phyloP scores from a whole-genome alignment of 2,888 invertebrate species.

The Epirrhoe tristata region DNA sequence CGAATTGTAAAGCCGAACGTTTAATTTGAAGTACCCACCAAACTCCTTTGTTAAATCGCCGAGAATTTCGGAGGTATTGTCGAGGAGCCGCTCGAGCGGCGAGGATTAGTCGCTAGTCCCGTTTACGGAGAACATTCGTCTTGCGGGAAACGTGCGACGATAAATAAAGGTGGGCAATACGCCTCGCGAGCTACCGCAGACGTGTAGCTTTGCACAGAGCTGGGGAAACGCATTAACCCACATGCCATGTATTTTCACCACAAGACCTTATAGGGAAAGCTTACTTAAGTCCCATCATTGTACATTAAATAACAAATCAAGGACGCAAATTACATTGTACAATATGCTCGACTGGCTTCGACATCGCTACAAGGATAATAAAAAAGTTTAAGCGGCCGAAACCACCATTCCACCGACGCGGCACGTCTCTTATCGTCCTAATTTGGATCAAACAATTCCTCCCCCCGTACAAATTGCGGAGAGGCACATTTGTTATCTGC shows the following conservation, averaged over 20 bases:
- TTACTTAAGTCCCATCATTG: constrained; percentile 52
- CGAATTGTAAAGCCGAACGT: constrained; percentile 84
- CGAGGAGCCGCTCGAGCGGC: constrained; percentile 63
- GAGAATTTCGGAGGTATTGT: constrained; percentile 62
- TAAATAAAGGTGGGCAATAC: constrained; percentile 73
- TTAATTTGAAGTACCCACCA: constrained; percentile 84
- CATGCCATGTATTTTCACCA: constrained; percentile 50
- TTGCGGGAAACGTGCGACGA: constrained; percentile 63
- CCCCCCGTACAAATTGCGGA: constrained; percentile 74
- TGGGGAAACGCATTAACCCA: constrained; percentile 57
- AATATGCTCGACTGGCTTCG: constrained; percentile 55
- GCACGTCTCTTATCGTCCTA: constrained; percentile 78
- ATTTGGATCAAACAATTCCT: constrained; percentile 81
- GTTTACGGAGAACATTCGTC: constrained; percentile 68
- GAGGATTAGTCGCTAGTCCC: constrained; percentile 73
- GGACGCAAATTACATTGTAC: constrained; percentile 51
- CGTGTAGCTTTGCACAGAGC: constrained; percentile 36
- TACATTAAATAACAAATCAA: constrained; percentile 58
- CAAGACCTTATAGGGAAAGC: constrained; percentile 51
- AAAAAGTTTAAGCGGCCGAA: constrained; percentile 64
- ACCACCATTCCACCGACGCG: constrained; percentile 61
- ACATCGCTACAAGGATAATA: constrained; percentile 59
- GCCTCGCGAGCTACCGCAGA: constrained; percentile 45
- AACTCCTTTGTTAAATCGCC: constrained; percentile 79
- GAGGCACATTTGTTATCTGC: constrained; percentile 79